Evolutionary conservation across 2,113 vertebrate species (phyloP), one percentile per base, ranked within the genome.

Genomic region (Clupea harengus): DNA sequence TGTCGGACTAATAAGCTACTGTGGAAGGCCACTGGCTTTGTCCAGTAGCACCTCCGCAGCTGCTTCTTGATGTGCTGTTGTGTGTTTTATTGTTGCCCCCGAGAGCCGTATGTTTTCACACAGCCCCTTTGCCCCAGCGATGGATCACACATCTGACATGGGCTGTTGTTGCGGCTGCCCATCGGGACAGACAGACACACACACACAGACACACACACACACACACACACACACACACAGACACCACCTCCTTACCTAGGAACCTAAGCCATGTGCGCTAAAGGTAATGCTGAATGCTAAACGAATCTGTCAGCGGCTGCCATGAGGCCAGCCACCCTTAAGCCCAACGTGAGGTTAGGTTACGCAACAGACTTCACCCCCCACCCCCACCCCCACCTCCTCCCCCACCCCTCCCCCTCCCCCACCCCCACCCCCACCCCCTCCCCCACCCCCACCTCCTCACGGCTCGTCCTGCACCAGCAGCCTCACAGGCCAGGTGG

Each of bases 301-400:
- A 67, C 75, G 54, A 81, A 46, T 85, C 75, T 86, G 85, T 84
- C 84, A 85, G 87, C 22, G 32, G 72, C 84, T 46, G 81, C 84
- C 84, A 84, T 57, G 57, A 87, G 86, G 84, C 47, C 45, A 64
- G 84, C 83, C 81, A 91, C 90, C 88, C 46, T 87, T 88, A 88
- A 90, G 81, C 80, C 49, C 81, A 50, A 80, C 44, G 60, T 85
- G 75, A 90, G 85, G 85, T 67, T 64, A 28, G 57, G 52, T 91
- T 89, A 88, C 44, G 39, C 86, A 91, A 90, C 88, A 89, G 85
- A 78, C 89, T 92, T 90, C 88, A 72, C 85, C 82, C 18, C 1
- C 57, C 57, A 22, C 54, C 13, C 20, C 54, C 20, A 11, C 54
- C 54, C 20, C 25, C 25, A 32, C 25, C 25, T 72, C n/a, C 28